Conservation (phyloP, 2,113 vertebrate genomes). For the Zosterops borbonicus region DNA sequence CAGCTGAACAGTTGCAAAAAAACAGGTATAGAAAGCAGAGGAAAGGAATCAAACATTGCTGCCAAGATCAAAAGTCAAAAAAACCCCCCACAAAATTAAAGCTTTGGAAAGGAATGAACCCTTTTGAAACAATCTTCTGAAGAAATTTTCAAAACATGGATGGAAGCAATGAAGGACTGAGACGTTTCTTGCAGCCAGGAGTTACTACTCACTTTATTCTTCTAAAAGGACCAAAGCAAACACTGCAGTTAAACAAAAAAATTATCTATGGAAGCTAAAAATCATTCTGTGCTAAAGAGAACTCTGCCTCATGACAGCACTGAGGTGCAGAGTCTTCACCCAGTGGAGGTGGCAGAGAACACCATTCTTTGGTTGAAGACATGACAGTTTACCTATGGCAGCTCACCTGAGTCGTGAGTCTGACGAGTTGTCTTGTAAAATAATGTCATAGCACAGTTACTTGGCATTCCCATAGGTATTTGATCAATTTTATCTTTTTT, state of each 20-base stretch:
- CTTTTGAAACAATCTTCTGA: not conserved
- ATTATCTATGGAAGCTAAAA: not conserved
- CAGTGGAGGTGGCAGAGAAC: not conserved
- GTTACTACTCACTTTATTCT: not conserved
- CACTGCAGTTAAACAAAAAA: not conserved
- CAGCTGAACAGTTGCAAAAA: not conserved
- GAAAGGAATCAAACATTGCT: not conserved
- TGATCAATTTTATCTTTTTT: constrained; percentile 17
- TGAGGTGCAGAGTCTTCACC: not conserved
- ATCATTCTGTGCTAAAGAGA: not conserved
- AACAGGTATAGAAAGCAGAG: rapidly evolving
- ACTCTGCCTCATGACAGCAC: not conserved
- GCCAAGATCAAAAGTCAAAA: not conserved
- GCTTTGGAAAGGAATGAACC: not conserved
- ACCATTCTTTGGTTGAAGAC: not conserved
- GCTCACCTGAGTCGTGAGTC: not conserved
- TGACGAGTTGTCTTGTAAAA: constrained; percentile 26
- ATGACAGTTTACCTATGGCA: not conserved
- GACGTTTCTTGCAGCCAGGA: not conserved
- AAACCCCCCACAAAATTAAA: not conserved
- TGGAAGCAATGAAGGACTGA: not conserved
- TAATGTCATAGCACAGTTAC: constrained; percentile 17
- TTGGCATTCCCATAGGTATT: not conserved
- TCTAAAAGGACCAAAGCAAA: not conserved
- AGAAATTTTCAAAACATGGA: not conserved